A percentile compares a stretch with the other conserved stretches of the same genome.
phyloP scores from a whole-genome alignment of 1,140 invertebrate species.

The Drosophila rhopaloa region DNA sequence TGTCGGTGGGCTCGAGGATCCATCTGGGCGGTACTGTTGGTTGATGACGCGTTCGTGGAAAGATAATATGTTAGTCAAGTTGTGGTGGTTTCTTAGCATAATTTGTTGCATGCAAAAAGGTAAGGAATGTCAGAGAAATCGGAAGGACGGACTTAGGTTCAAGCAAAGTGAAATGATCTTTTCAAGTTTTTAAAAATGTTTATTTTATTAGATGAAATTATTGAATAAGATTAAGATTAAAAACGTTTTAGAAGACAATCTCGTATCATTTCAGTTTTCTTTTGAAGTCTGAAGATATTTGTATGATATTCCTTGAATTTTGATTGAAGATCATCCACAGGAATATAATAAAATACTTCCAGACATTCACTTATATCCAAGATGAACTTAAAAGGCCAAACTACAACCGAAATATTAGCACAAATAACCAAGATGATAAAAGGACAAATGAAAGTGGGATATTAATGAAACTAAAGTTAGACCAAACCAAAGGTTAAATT shows the following conservation, averaged over 20 bases:
- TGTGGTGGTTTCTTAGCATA: slow-evolving; percentile 14
- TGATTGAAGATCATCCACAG: background rate
- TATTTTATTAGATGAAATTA: background rate
- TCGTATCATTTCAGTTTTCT: slow-evolving; percentile 59
- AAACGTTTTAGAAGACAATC: background rate
- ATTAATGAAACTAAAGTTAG: slow-evolving; percentile 53
- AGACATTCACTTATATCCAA: slow-evolving; percentile 42
- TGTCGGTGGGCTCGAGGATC: slow-evolving; percentile 97
- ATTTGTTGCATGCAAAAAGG: slow-evolving; percentile 59
- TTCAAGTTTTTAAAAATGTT: background rate
- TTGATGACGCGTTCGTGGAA: slow-evolving; percentile 11
- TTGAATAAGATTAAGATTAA: background rate
- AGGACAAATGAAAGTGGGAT: slow-evolving; percentile 65
- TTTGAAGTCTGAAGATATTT: slow-evolving; percentile 49
- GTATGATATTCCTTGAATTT: background rate
- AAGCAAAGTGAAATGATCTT: slow-evolving; percentile 53
- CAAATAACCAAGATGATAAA: slow-evolving; percentile 68
- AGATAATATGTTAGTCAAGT: slow-evolving; percentile 64
- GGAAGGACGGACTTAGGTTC: slow-evolving; percentile 63
- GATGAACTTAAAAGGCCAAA: slow-evolving; percentile 55
- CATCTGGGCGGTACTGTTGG: slow-evolving; percentile 95
- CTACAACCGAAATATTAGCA: slow-evolving; percentile 72
- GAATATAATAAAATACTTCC: slow-evolving; percentile 38
- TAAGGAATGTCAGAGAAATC: slow-evolving; percentile 20
- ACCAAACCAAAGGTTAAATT: slow-evolving; percentile 42